phyloP scores from a whole-genome alignment of 2,888 invertebrate genomes.

The Agapostemon virescens region DNA sequence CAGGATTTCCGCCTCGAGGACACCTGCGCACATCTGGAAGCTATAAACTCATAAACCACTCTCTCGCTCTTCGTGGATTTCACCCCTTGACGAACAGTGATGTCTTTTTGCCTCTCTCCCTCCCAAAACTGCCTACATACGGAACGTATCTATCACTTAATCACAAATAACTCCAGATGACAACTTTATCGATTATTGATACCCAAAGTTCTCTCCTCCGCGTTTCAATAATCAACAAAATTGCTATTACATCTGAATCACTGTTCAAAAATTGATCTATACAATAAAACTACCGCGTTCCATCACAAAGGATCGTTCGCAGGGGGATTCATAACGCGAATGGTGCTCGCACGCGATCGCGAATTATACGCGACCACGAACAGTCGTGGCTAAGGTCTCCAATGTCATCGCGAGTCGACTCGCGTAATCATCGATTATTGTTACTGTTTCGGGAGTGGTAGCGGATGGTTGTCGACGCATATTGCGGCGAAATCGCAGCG shows the following conservation, averaged over 20 bases:
- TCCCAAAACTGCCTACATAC: no score
- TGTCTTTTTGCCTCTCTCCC: no score
- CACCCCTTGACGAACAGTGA: no score
- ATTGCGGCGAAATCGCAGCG: constrained; percentile 10
- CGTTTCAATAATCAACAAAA: neutral
- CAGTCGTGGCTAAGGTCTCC: constrained; percentile 27
- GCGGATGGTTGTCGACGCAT: constrained; percentile 29
- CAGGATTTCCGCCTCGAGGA: no score
- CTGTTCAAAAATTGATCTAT: neutral
- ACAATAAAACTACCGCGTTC: neutral
- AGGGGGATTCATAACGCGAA: neutral
- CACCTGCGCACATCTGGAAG: no score
- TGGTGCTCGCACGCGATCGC: constrained; percentile 1
- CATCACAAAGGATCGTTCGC: neutral
- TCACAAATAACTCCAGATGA: no score
- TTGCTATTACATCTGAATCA: neutral
- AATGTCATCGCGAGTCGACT: neutral
- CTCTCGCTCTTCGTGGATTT: no score
- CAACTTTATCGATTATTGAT: neutral
- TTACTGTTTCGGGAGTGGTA: constrained; percentile 27
- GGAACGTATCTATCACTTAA: no score
- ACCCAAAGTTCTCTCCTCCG: neutral
- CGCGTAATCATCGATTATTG: constrained; percentile 44
- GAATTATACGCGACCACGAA: constrained; percentile 32
- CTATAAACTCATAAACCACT: no score